Evolutionary conservation across 1,140 invertebrate species (phyloP).

Genomic region (Ruditapes philippinarum): DNA sequence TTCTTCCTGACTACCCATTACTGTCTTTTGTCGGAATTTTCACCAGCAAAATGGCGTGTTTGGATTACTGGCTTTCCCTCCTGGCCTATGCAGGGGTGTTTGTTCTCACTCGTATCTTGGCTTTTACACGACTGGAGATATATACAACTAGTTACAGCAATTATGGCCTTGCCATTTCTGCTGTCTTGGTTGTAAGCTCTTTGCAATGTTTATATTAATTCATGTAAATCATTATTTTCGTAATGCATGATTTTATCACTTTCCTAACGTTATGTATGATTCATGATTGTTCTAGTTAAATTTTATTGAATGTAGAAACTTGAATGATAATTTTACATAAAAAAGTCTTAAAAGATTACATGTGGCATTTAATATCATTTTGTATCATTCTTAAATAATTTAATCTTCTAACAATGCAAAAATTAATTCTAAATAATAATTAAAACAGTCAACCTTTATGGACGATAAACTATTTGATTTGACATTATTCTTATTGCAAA

Average conservation of each 20-base stretch:
- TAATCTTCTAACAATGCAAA: no score
- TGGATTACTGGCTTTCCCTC: slow-evolving; percentile 31
- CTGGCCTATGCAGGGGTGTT: slow-evolving; percentile 6
- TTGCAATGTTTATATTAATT: neutral
- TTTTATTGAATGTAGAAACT: neutral
- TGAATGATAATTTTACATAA: neutral
- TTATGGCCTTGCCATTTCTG: neutral
- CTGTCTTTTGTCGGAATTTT: neutral
- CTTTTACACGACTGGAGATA: slow-evolving; percentile 26
- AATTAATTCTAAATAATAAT: no score
- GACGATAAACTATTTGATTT: no score
- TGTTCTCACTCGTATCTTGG: neutral
- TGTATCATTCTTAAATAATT: no score
- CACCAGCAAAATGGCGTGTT: slow-evolving; percentile 11
- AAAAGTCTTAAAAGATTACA: no score
- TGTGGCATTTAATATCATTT: no score
- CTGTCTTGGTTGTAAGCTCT: slow-evolving; percentile 15
- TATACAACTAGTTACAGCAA: neutral
- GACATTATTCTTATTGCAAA: no score
- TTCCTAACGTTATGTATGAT: neutral
- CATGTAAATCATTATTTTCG: neutral
- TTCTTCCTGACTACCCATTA: slow-evolving; percentile 1
- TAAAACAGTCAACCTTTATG: no score
- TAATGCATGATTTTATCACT: neutral
- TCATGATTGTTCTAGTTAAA: neutral